Base-by-base conservation (phyloP, 2,113 vertebrate species). In the Hemiprocne comata region DNA sequence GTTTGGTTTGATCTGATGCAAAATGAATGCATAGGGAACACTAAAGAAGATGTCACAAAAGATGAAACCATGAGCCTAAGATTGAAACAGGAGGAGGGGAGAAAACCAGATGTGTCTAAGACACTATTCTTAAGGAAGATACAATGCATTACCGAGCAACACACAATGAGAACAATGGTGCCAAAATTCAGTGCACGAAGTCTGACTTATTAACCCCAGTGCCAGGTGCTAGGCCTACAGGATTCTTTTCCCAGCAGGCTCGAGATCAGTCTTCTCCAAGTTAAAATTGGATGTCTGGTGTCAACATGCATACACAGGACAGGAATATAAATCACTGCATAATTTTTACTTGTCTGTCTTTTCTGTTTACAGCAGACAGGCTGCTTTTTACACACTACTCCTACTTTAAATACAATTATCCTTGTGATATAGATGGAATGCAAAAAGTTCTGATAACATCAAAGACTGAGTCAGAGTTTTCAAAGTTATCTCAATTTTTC, bases 181-280 rank as follows among this genome's bases (percentile, higher is more conserved):
- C 88, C 85, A 95, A 92, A 90, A 62, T 46, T 46, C 60, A 66
- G 40, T 1, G 31, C 54, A 55, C 15, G 1, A 91, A 90, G 79
- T 50, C 92, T 88, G 88, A 36, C 64, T 92, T 83, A 46, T 29
- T 76, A 85, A 51, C 40, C 54, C 46, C 64, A 38, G 58, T 77
- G 90, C 88, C 85, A 96, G 90, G 87, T 90, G 94, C 71, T 70
- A 46, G 40, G 78, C 51, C 75, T 50, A 70, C 65, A 61, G 81
- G 71, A 72, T 40, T 58, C 46, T 64, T 65, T 76, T 72, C 58
- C 62, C 66, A 87, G 28, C 34, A 87, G 62, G 81, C 73, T 72
- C 3, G 1, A 85, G 36, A 94, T 46, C 61, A 82, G 20, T 7
- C n/a, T 82, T 76, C 54, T 87, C 74, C 64, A 73, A 64, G 62